phyloP scores from a whole-genome alignment of 2,113 vertebrate genomes.

The Eurypyga helias region DNA sequence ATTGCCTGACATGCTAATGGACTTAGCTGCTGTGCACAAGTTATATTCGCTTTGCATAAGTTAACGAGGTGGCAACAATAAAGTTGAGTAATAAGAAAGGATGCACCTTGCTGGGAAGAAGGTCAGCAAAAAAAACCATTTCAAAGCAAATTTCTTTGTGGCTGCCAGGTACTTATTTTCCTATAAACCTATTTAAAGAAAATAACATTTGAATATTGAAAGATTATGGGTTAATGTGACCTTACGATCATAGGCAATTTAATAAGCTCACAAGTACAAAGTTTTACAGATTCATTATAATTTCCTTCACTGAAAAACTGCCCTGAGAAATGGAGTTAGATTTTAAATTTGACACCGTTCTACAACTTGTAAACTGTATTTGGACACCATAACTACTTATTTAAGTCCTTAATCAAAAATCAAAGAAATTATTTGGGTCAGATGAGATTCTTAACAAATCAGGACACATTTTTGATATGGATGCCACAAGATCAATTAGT shows the following conservation, averaged over 20 bases:
- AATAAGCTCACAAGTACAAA: neutral
- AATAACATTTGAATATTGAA: neutral
- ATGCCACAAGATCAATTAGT: neutral
- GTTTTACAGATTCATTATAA: neutral
- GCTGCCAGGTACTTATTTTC: neutral
- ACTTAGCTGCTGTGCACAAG: rapidly evolving
- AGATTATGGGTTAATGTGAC: neutral
- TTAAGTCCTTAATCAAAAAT: neutral
- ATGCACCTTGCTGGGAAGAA: neutral
- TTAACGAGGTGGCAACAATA: neutral
- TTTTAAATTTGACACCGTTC: neutral
- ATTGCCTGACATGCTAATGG: neutral
- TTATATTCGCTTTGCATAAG: rapidly evolving
- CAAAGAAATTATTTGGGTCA: neutral
- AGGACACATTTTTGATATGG: neutral
- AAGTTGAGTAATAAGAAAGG: neutral
- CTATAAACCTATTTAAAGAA: neutral
- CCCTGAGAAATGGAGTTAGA: neutral
- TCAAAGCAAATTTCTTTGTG: neutral
- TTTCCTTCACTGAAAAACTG: neutral
- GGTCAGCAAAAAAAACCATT: neutral
- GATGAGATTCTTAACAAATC: neutral
- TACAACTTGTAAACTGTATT: neutral
- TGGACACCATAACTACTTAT: neutral
- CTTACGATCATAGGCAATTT: neutral